Percentiles rank a stretch among this genome's conserved stretches.
Conservation (phyloP, 2,113 vertebrate genomes). For the cat (Felis catus) region F.catus_Fca126_mat1.0 CM031417.1:85799501-85800000, state of each 20-base stretch:
- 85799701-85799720: background rate
- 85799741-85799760: background rate
- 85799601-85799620: background rate
- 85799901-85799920: too few relatives aligned
- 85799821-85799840: background rate
- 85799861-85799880: too few relatives aligned
- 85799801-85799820: background rate
- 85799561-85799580: background rate
- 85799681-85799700: background rate
- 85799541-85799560: background rate
- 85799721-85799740: background rate
- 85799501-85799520: background rate
- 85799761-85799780: background rate
- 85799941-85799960: too few relatives aligned
- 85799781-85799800: background rate
- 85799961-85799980: too few relatives aligned
- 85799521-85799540: background rate
- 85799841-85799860: background rate
- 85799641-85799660: conserved; percentile 2
- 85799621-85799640: background rate
- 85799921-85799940: too few relatives aligned
- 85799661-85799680: background rate
- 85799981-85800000: too few relatives aligned
- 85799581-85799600: background rate
- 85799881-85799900: too few relatives aligned